These are phyloP conservation scores for Andrena trimmerana DNA, from an alignment of 2,888 invertebrate species.

Conservation along the genomic window DNA sequence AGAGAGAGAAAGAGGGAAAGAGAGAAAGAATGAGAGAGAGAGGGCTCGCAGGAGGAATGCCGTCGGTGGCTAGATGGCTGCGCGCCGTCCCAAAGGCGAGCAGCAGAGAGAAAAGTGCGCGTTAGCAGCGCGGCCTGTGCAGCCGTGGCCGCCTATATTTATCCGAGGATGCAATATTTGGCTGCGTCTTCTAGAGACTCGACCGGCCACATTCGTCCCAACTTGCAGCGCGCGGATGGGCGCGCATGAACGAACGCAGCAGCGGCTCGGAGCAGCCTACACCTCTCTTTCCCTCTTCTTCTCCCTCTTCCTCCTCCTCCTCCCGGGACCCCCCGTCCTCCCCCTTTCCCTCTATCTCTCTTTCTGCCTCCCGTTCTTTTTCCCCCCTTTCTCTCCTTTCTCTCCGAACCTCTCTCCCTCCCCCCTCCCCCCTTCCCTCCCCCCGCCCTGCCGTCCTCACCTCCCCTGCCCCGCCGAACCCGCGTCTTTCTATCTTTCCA, in stretches of 20 bases:
- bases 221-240: constrained; percentile 68
- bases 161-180: constrained; percentile 82
- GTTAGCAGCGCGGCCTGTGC: constrained; percentile 66
- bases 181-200: constrained; percentile 76
- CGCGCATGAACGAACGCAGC: constrained; percentile 74
- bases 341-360: constrained; percentile 19
- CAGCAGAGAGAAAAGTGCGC: constrained; percentile 70
- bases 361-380: constrained; percentile 9
- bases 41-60: constrained; percentile 69
- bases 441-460: constrained; percentile 19
- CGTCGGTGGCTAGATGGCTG: constrained; percentile 68
- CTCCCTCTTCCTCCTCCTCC: constrained; percentile 7
- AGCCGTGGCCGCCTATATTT: constrained; percentile 80
- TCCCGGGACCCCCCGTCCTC: constrained; percentile 4
- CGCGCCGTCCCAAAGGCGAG: constrained; percentile 68
- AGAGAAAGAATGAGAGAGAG: constrained; percentile 8
- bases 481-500: constrained; percentile 28
- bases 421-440: constrained; percentile 17
- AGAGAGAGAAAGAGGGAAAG: neutral
- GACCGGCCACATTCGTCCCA: constrained; percentile 75
- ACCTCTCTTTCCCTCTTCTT: constrained; percentile 52
- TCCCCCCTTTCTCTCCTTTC: constrained; percentile 17
- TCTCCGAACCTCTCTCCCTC: constrained; percentile 2
- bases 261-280: constrained; percentile 59
- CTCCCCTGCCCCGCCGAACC: constrained; percentile 9